Percentiles rank a stretch among this genome's conserved stretches.
Conservation (phyloP, 2,888 invertebrate genomes). For the Plagodis dolabraria region DNA sequence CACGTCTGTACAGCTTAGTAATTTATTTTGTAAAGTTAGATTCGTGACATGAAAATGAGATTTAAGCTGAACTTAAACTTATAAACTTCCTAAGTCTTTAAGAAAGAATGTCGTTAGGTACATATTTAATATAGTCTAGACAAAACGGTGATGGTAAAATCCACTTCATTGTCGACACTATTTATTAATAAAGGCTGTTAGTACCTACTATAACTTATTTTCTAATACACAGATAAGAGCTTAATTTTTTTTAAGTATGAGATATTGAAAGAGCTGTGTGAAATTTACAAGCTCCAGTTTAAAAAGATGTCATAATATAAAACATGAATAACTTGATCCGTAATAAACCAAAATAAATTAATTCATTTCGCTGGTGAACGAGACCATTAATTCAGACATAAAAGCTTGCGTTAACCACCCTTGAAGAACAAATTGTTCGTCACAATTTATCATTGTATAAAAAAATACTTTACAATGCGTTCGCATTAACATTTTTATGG, state of each 20-base stretch:
- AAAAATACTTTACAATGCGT: conserved; percentile 55
- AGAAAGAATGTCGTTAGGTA: conserved; percentile 9
- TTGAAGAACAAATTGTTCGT: conserved; percentile 44
- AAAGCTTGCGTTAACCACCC: conserved; percentile 37
- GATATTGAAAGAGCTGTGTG: no score
- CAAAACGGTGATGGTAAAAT: neutral
- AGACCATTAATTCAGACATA: conserved; percentile 21
- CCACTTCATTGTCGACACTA: no score
- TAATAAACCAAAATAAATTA: neutral
- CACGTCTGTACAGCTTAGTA: neutral
- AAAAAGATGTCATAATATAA: no score
- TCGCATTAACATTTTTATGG: conserved; percentile 78
- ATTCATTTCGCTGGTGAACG: neutral
- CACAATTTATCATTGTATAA: conserved; percentile 55
- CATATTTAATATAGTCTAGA: conserved; percentile 28
- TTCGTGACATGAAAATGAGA: neutral
- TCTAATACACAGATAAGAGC: no score
- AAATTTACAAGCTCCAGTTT: no score
- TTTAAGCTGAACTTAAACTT: neutral
- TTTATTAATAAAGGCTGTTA: no score
- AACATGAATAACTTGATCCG: neutral
- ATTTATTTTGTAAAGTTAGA: neutral
- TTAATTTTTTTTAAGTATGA: no score
- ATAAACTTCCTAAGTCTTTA: conserved; percentile 20
- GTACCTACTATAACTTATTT: no score